Conservation (phyloP, 2,113 vertebrate genomes). For the Protobothrops flavoviridis region DNA sequence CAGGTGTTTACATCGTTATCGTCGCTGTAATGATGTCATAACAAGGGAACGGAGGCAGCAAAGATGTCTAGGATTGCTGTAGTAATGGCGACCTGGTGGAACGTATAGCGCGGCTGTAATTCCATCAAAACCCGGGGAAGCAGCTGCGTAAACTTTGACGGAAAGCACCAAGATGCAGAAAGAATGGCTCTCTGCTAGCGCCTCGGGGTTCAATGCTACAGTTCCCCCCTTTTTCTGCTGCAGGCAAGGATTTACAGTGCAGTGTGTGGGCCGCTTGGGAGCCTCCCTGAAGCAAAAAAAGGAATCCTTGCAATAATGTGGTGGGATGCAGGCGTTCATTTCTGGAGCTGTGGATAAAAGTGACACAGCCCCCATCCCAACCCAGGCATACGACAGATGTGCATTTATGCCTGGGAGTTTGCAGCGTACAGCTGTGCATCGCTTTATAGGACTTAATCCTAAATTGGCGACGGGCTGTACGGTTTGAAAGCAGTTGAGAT, state of each 20-base stretch:
- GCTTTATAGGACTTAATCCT: not conserved
- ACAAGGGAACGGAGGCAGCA: not conserved
- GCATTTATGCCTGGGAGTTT: not conserved
- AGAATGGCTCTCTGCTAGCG: not conserved
- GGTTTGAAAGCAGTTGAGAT: not conserved
- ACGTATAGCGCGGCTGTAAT: not conserved
- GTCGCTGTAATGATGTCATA: slow-evolving; percentile 35
- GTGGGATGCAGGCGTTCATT: not conserved
- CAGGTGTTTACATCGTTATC: slow-evolving; percentile 47
- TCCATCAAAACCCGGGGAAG: not conserved
- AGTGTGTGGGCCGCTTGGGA: not conserved
- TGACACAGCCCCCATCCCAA: not conserved
- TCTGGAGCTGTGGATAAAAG: not conserved
- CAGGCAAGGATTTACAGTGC: not conserved
- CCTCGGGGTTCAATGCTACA: not conserved
- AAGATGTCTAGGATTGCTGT: fast-evolving
- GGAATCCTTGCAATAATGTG: not conserved
- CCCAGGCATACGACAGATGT: not conserved
- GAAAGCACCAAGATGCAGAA: not conserved
- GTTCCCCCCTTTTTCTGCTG: not conserved
- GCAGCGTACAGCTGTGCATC: not conserved
- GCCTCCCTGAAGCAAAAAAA: not conserved
- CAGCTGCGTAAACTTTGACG: fast-evolving
- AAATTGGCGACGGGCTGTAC: not conserved
- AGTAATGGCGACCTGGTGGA: not conserved